Evolutionary conservation across 2,797 vertebrate genomes (phyloP).

Genomic region (Tangara arthus): DNA sequence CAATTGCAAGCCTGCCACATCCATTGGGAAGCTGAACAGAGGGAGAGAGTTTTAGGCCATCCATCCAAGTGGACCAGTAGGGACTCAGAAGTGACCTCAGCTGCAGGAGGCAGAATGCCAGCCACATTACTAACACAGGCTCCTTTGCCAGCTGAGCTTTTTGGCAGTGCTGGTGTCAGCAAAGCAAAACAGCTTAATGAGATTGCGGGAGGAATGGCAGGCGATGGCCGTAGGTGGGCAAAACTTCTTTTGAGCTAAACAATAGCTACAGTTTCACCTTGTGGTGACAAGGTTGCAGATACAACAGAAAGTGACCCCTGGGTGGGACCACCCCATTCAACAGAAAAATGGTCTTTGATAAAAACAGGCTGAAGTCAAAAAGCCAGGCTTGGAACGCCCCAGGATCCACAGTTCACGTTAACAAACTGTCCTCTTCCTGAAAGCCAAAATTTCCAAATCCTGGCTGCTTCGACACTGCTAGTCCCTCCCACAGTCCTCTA

Average conservation of each 20-base stretch:
- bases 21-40: neutral
- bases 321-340: neutral
- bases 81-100: conserved; percentile 23
- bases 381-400: neutral
- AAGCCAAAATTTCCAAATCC: neutral
- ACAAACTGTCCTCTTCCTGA: neutral
- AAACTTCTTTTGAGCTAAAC: neutral
- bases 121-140: neutral
- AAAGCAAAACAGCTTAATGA: conserved; percentile 23
- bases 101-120: conserved; percentile 47
- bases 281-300: neutral
- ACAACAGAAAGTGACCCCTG: neutral
- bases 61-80: neutral
- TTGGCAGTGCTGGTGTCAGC: neutral
- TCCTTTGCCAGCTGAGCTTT: conserved; percentile 13
- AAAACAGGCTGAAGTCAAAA: neutral
- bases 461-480: neutral
- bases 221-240: neutral
- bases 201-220: neutral
- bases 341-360: neutral
- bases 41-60: neutral
- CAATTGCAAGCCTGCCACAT: neutral
- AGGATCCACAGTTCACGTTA: neutral
- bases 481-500: neutral
- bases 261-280: neutral